Conservation (phyloP, 2,888 invertebrate species). For the Monochamus alternatus region DNA sequence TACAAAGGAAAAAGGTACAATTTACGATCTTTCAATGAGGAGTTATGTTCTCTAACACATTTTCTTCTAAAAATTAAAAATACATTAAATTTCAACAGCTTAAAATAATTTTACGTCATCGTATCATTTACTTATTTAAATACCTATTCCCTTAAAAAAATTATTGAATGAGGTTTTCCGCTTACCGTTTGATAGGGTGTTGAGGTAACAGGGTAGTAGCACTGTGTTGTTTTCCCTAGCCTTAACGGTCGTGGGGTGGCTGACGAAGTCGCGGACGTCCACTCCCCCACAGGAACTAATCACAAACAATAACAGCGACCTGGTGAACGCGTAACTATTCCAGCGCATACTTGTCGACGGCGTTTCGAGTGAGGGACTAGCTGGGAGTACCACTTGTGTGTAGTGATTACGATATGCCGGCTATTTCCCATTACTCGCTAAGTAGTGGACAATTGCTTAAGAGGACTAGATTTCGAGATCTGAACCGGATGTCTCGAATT, state of each 20-base stretch:
- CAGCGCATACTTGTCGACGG: conserved; percentile 38
- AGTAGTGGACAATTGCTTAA: conserved; percentile 56
- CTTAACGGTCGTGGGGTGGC: conserved; percentile 83
- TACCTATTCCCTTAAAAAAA: too few relatives aligned
- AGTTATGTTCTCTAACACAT: too few relatives aligned
- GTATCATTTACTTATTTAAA: too few relatives aligned
- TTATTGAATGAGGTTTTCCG: background rate
- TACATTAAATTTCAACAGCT: too few relatives aligned
- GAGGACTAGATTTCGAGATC: conserved; percentile 37
- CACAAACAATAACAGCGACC: conserved; percentile 38
- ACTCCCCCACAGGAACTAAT: conserved; percentile 40
- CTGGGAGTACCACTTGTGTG: conserved; percentile 15
- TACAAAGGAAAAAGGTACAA: too few relatives aligned
- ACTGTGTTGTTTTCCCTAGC: conserved; percentile 85
- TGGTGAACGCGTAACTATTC: conserved; percentile 14
- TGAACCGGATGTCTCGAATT: too few relatives aligned
- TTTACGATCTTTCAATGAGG: too few relatives aligned
- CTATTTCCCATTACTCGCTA: conserved; percentile 29
- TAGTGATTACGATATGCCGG: conserved; percentile 25
- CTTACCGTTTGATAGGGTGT: conserved; percentile 76
- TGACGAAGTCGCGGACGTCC: conserved; percentile 72
- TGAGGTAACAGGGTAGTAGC: conserved; percentile 83
- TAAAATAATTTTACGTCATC: too few relatives aligned
- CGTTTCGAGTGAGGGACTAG: conserved; percentile 33
- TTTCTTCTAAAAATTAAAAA: too few relatives aligned